A percentile compares a stretch with the other conserved stretches of the same genome.
phyloP scores from a whole-genome alignment of 2,888 invertebrate genomes.

The Cylindroiulus punctatus region DNA sequence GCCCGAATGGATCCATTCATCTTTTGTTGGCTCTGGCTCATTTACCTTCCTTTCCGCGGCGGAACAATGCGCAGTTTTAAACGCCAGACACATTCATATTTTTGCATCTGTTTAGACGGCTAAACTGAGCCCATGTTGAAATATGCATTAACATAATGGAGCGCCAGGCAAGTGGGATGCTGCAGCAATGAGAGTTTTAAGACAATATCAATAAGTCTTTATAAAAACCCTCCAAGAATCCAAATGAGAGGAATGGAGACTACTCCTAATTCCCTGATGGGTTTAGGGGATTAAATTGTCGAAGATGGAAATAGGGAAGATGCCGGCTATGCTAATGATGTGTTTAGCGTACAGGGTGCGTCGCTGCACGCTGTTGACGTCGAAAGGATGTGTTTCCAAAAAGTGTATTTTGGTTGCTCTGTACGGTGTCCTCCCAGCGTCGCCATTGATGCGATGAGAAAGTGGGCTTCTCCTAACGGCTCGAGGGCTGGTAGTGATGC shows the following conservation, averaged over 20 bases:
- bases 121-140: conserved; percentile 47
- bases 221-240: conserved; percentile 43
- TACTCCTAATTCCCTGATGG: conserved; percentile 41
- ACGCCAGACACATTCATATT: not conserved
- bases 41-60: conserved; percentile 35
- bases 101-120: conserved; percentile 39
- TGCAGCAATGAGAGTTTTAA: conserved; percentile 43
- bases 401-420: too few relatives aligned
- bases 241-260: conserved; percentile 47
- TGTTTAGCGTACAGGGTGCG: conserved; percentile 15
- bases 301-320: conserved; percentile 45
- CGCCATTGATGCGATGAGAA: too few relatives aligned
- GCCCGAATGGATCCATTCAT: conserved; percentile 46
- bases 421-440: too few relatives aligned
- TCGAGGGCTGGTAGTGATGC: too few relatives aligned
- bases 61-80: not conserved
- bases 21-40: conserved; percentile 48
- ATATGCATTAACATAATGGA: conserved; percentile 39
- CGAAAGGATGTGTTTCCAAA: too few relatives aligned
- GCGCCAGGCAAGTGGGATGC: not conserved
- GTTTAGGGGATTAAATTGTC: conserved; percentile 45
- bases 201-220: conserved; percentile 47
- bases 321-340: conserved; percentile 27
- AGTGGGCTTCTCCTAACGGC: too few relatives aligned
- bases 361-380: not conserved